Evolutionary conservation across 1,140 invertebrate genomes (phyloP).

Genomic region (Grapholita molesta): DNA sequence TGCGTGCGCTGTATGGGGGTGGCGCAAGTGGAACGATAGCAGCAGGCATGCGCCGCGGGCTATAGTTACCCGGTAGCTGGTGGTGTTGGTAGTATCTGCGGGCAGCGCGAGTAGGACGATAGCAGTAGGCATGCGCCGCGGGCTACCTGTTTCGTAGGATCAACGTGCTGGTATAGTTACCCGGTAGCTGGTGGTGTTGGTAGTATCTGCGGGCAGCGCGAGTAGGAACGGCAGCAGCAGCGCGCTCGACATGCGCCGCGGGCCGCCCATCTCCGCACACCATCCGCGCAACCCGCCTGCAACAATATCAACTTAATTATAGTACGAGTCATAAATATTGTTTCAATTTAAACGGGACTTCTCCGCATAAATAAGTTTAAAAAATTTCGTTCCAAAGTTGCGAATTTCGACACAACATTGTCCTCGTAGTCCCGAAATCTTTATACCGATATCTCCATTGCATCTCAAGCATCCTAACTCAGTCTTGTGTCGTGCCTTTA

Average conservation of each 20-base stretch:
- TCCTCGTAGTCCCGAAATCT: no score
- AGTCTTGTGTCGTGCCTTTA: no score
- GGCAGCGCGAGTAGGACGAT: constrained; percentile 57
- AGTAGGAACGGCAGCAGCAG: constrained; percentile 67
- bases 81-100: constrained; percentile 48
- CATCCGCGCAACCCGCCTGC: constrained; percentile 59
- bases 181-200: constrained; percentile 58
- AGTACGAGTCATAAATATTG: background rate
- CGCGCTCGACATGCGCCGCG: constrained; percentile 71
- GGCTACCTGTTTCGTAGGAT: constrained; percentile 55
- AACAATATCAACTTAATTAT: constrained; percentile 27
- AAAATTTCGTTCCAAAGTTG: no score
- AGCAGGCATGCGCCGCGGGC: constrained; percentile 70
- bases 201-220: constrained; percentile 43
- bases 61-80: constrained; percentile 58
- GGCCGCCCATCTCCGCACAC: constrained; percentile 64
- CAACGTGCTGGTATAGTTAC: constrained; percentile 33
- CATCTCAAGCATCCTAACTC: no score
- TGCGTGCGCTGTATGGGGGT: constrained; percentile 45
- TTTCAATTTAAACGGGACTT: no score
- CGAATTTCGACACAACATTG: no score
- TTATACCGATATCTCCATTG: no score
- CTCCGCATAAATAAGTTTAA: no score
- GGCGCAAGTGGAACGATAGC: constrained; percentile 59
- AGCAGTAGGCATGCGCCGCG: constrained; percentile 70